Percentiles rank a stretch among this genome's conserved stretches.
phyloP scores from a whole-genome alignment of 1,140 invertebrate species.

The Saccostrea glomerata region DNA sequence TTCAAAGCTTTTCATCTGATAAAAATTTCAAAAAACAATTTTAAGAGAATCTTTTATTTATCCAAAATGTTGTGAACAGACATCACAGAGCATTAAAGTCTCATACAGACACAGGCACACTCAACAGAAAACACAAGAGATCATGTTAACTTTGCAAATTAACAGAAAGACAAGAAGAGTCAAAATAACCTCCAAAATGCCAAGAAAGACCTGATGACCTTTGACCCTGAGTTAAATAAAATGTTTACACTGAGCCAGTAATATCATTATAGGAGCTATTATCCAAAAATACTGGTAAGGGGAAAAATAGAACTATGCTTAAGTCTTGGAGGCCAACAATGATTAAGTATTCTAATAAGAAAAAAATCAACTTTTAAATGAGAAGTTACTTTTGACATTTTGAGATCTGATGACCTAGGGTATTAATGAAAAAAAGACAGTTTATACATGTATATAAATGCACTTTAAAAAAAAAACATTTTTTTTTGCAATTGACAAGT shows the following conservation, averaged over 20 bases:
- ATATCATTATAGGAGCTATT: neutral
- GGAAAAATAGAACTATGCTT: neutral
- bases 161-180: neutral
- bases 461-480: no score
- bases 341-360: neutral
- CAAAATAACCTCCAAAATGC: neutral
- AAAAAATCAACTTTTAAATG: neutral
- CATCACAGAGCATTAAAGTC: slow-evolving; percentile 29
- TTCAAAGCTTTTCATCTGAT: no score
- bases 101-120: neutral
- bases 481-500: no score
- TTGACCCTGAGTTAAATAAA: slow-evolving; percentile 7
- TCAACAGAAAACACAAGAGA: neutral
- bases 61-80: neutral
- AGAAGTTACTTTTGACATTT: no score
- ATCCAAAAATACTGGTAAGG: neutral
- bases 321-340: neutral
- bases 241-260: neutral
- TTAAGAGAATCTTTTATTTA: neutral
- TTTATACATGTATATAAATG: no score
- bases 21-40: no score
- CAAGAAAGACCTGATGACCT: neutral
- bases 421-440: no score
- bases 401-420: no score
- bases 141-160: neutral